Conservation (phyloP, 2,113 vertebrate genomes). For the Dromas ardeola region DNA sequence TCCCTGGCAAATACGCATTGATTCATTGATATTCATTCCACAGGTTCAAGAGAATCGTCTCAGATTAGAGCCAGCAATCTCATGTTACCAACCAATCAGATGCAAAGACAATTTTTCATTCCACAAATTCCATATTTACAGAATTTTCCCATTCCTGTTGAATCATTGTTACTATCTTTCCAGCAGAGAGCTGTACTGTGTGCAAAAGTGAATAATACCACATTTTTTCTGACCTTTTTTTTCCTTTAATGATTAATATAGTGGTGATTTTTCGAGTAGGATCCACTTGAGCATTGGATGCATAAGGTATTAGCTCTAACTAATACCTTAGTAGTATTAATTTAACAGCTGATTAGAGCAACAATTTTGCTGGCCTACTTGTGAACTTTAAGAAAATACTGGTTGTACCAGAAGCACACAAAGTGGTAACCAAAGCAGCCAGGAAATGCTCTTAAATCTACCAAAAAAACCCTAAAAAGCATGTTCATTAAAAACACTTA, state of each 20-base stretch:
- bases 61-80: background rate
- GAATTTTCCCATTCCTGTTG: background rate
- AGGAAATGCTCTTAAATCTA: background rate
- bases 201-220: conserved; percentile 8
- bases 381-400: background rate
- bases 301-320: background rate
- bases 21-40: background rate
- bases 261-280: background rate
- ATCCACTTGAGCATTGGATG: background rate
- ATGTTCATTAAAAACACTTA: background rate
- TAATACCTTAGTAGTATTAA: background rate
- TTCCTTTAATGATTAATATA: conserved; percentile 28
- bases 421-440: background rate
- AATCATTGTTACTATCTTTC: conserved; percentile 26
- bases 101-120: background rate
- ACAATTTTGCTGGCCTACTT: background rate
- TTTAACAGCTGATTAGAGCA: background rate
- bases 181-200: background rate
- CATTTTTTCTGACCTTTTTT: background rate
- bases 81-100: background rate
- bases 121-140: background rate
- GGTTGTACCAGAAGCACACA: background rate
- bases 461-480: background rate
- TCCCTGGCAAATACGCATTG: background rate
- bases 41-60: background rate